Evolutionary conservation across 2,113 vertebrate species (phyloP), one percentile per base, ranked within the genome.

Genomic region (Phalacrocorax aristotelis): DNA sequence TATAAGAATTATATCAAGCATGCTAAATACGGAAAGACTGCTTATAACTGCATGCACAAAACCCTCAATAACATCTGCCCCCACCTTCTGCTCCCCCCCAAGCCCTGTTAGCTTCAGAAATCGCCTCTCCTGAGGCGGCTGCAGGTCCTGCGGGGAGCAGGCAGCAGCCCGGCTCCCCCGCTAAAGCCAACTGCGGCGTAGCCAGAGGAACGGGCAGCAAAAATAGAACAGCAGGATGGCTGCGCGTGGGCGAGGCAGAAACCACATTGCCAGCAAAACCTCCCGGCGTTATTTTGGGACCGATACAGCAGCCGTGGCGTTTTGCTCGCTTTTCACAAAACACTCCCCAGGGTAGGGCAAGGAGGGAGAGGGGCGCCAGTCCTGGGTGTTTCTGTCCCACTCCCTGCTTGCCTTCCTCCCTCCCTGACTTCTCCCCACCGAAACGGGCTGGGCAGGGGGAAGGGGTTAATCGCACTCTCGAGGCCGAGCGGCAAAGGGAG

Each of bases 201-300:
- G 98, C 98, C 98, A 97, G 97, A 98, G 98, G 98, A 98, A 98
- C 98, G 96, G 97, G 97, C 97, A 97, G 97, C 98, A 97, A 97
- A 98, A 98, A 98, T 98, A 98, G 98, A 95, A 96, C 97, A 81
- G 97, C 97, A 88, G 98, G 98, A 98, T 98, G 98, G 97, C 98
- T 97, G 97, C 96, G 98, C 95, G 98, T 98, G 98, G 98, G 98
- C 95, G 98, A 98, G 98, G 98, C 98, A 98, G 97, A 98, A 98
- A 97, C 98, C 98, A 98, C 98, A 97, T 76, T 84, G 98, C 97
- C 97, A 98, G 98, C 98, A 97, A 97, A 98, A 97, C 97, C 98
- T 97, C 97, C 96, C 96, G 52, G 95, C 81, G 95, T 98, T 98
- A 98, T 98, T 98, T 98, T 98, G 92, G 98, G 98, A 97, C 93